Percentiles rank a stretch among this genome's conserved stretches.
These are phyloP conservation scores for Paracanthobrama guichenoti DNA, from an alignment of 2,113 vertebrate genomes.

Conservation along the genomic window DNA sequence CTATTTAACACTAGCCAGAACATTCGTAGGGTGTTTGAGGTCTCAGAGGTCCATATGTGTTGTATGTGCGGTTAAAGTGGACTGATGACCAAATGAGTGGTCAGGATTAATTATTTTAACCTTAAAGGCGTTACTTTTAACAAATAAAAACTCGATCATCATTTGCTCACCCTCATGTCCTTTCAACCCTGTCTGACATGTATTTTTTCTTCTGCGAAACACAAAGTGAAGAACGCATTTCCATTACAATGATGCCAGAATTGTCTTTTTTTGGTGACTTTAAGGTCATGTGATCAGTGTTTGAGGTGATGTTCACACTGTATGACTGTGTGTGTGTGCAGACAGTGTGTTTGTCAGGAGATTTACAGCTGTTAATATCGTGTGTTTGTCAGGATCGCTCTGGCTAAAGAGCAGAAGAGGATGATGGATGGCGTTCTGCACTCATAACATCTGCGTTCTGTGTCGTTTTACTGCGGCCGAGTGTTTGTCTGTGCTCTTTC, in stretches of 20 bases:
- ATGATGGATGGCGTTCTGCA: conserved; percentile 8
- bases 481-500: background rate
- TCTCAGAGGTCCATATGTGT: too few relatives aligned
- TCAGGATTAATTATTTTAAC: background rate
- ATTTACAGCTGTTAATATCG: conserved; percentile 34
- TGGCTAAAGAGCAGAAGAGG: conserved; percentile 7
- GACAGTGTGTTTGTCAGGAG: conserved; percentile 16
- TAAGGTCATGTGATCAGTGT: background rate
- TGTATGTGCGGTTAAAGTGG: background rate
- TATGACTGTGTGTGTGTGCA: background rate
- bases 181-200: background rate
- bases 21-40: background rate
- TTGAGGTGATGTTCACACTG: background rate
- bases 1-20: conserved; percentile 41
- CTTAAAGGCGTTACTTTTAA: too few relatives aligned
- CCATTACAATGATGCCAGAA: too few relatives aligned
- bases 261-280: background rate
- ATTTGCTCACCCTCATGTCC: background rate
- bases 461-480: background rate
- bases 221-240: too few relatives aligned
- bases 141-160: background rate
- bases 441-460: background rate
- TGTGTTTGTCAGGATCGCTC: conserved; percentile 47
- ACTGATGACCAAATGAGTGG: background rate
- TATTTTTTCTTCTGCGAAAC: background rate